Evolutionary conservation across 2,113 vertebrate species (phyloP), one percentile per base, ranked within the genome.

Genomic region (Salminus brasiliensis): DNA sequence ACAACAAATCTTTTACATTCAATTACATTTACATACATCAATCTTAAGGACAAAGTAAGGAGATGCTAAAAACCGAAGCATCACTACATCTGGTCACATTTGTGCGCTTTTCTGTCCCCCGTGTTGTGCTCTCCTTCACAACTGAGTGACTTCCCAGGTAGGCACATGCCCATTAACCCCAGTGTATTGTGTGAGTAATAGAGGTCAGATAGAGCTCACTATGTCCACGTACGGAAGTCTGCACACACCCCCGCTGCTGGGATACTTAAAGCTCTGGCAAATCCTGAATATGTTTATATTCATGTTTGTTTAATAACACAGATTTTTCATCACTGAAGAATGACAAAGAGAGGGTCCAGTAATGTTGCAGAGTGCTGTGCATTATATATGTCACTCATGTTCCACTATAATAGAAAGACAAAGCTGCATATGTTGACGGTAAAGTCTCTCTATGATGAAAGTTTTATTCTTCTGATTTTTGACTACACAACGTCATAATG

Each of bases 111-210:
- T 74, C n/a, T 78, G 78, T 83, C 69, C 68, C 41, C 52, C 23
- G 25, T 67, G 25, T 25, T 8, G 66, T 55, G 55, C 82, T 83
- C 71, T 70, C 77, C 65, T 83, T 90, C 79, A 84, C 27, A 82
- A 86, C 84, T 52, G 60, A 65, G 76, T 83, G 72, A 85, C 63
- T 80, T 72, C 79, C 85, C 83, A 84, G 80, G 88, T 76, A 87
- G 68, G 79, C 86, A 86, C 75, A 84, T 85, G 72, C 66, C 86
- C 82, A 84, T 89, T 85, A 55, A 74, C 87, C 86, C 67, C 82
- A 89, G 87, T 87, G 88, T 86, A 84, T 87, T 90, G 83, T 90
- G 85, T 79, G 78, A 79, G 75, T 72, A 77, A 76, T 71, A 66
- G 32, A 65, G 66, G 79, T 66, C 49, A 76, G 36, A 23, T 11